Conservation (phyloP, 1,140 invertebrate genomes). For the Delia radicum region DNA sequence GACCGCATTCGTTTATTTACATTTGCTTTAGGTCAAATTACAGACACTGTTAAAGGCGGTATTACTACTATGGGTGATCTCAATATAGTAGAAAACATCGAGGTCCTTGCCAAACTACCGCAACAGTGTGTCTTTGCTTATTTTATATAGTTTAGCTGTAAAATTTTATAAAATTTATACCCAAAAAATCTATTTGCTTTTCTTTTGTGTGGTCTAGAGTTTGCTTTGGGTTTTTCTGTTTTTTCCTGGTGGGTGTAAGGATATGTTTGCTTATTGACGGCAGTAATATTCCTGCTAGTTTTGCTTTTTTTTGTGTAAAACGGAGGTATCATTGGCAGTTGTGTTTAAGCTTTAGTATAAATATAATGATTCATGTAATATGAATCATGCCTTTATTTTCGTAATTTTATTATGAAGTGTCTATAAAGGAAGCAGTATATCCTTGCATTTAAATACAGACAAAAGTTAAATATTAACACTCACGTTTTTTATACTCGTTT, state of each 20-base stretch:
- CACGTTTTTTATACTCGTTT: too few relatives aligned
- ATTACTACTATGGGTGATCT: not conserved
- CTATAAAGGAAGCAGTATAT: not conserved
- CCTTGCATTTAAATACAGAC: slow-evolving; percentile 1
- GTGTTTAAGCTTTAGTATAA: slow-evolving; percentile 15
- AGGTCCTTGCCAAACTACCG: not conserved
- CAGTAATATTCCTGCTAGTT: not conserved
- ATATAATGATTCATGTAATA: slow-evolving; percentile 16
- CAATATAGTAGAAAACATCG: not conserved
- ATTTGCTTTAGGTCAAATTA: slow-evolving; percentile 33
- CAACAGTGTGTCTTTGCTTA: not conserved
- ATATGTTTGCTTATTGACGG: not conserved
- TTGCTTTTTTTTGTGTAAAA: not conserved
- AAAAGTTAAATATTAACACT: slow-evolving; percentile 11
- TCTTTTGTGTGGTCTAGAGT: not conserved
- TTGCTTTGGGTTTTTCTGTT: not conserved
- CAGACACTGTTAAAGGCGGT: slow-evolving; percentile 22
- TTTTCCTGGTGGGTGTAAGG: not conserved
- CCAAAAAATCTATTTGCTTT: not conserved
- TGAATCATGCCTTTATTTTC: slow-evolving; percentile 1
- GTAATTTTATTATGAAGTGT: slow-evolving; percentile 17
- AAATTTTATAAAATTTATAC: slow-evolving; percentile 8
- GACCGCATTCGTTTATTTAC: slow-evolving; percentile 31
- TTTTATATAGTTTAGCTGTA: not conserved
- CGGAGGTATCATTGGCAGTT: slow-evolving; percentile 15